phyloP scores from a whole-genome alignment of 1,140 invertebrate genomes.

The Papilio xuthus region DNA sequence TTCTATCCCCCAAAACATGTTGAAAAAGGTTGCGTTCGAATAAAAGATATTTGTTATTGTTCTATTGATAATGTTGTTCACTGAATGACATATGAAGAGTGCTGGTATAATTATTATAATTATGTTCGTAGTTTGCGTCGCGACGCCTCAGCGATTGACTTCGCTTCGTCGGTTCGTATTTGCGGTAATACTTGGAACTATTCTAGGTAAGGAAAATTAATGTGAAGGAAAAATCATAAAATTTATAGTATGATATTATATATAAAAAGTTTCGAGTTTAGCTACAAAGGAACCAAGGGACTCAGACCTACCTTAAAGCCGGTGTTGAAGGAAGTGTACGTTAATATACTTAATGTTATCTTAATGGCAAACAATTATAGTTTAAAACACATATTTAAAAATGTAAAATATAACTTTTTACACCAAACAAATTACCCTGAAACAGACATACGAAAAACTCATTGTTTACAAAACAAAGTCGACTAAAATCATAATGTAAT shows the following conservation, averaged over 20 bases:
- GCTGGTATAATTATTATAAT: background rate
- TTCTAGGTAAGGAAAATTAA: no score
- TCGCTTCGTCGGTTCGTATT: background rate
- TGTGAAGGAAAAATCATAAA: no score
- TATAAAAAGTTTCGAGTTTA: no score
- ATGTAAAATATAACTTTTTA: no score
- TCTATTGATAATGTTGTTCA: background rate
- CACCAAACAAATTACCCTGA: background rate
- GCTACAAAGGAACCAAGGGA: no score
- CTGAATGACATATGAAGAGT: background rate
- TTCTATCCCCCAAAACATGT: background rate
- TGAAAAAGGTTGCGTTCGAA: no score
- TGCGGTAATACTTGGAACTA: background rate
- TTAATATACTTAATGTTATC: no score
- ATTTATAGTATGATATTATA: no score
- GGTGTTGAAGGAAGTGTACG: no score
- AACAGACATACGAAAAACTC: constrained; percentile 18
- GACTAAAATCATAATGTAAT: background rate
- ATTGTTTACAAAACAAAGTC: constrained; percentile 6
- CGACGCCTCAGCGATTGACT: background rate
- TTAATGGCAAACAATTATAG: no score
- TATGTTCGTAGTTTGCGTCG: background rate
- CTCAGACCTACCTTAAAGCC: no score
- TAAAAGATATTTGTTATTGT: background rate
- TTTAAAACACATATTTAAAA: no score